phyloP scores from a whole-genome alignment of 2,888 invertebrate species.

The Drosophila leonis region DNA sequence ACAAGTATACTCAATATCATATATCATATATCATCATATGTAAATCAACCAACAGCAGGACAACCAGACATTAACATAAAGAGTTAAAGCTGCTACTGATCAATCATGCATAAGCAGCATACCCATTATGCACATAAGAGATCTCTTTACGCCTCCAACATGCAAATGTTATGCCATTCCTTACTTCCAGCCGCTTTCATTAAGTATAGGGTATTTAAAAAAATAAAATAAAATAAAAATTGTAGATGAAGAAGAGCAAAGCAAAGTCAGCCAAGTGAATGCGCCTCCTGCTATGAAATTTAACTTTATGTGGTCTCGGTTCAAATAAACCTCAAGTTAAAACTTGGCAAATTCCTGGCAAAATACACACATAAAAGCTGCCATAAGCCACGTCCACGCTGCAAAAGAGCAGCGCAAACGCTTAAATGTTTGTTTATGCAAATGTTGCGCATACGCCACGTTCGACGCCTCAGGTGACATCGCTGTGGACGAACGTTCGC shows the following conservation, averaged over 20 bases:
- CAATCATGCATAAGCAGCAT: not conserved
- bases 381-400: constrained; percentile 44
- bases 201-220: constrained; percentile 9
- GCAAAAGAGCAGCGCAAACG: constrained; percentile 48
- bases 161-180: not conserved
- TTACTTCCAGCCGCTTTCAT: not conserved
- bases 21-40: not conserved
- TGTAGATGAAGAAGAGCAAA: not conserved
- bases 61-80: too few species aligned
- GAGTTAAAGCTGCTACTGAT: not conserved
- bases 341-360: constrained; percentile 47
- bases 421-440: constrained; percentile 60
- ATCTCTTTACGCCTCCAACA: not conserved
- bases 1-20: too few species aligned
- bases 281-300: constrained; percentile 44
- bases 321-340: constrained; percentile 55
- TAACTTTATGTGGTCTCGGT: constrained; percentile 68
- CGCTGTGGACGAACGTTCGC: constrained; percentile 19
- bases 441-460: constrained; percentile 62
- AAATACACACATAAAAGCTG: constrained; percentile 45
- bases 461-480: constrained; percentile 53
- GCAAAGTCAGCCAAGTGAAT: constrained; percentile 25
- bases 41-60: not conserved
- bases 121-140: not conserved
- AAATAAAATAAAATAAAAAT: not conserved